These are phyloP conservation scores for Sarcophaga rosellei DNA, from an alignment of 2,888 invertebrate genomes.

Conservation along the genomic window DNA sequence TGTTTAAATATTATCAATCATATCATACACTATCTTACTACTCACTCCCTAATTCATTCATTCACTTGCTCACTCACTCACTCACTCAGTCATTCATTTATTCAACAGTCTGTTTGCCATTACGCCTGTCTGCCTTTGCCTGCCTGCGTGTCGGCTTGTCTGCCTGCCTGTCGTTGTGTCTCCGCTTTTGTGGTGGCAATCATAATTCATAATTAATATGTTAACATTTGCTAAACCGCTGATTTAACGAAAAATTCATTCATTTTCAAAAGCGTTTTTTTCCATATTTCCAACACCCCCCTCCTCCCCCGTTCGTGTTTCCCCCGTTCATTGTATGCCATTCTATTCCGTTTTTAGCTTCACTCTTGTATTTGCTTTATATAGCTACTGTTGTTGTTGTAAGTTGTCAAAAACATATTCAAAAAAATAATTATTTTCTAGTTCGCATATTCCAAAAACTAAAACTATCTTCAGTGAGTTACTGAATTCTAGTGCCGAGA, in stretches of 20 bases:
- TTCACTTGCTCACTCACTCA: too few species aligned
- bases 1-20: not conserved
- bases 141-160: too few species aligned
- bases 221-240: slow-evolving; percentile 59
- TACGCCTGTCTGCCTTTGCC: too few species aligned
- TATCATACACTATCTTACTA: not conserved
- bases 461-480: not conserved
- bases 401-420: slow-evolving; percentile 51
- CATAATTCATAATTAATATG: slow-evolving; percentile 55
- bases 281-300: not conserved
- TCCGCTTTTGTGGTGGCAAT: not conserved
- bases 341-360: not conserved
- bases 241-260: slow-evolving; percentile 51
- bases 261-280: slow-evolving; percentile 19
- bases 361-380: too few species aligned
- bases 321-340: not conserved
- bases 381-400: not conserved
- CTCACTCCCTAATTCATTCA: not conserved
- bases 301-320: too few species aligned
- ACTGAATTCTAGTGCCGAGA: not conserved
- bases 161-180: not conserved
- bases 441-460: not conserved
- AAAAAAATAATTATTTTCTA: slow-evolving; percentile 37
- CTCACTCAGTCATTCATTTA: not conserved
- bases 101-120: not conserved